A percentile compares a stretch with the other conserved stretches of the same genome.
Conservation (phyloP, 2,113 vertebrate species). For the Elephas maximus region DNA sequence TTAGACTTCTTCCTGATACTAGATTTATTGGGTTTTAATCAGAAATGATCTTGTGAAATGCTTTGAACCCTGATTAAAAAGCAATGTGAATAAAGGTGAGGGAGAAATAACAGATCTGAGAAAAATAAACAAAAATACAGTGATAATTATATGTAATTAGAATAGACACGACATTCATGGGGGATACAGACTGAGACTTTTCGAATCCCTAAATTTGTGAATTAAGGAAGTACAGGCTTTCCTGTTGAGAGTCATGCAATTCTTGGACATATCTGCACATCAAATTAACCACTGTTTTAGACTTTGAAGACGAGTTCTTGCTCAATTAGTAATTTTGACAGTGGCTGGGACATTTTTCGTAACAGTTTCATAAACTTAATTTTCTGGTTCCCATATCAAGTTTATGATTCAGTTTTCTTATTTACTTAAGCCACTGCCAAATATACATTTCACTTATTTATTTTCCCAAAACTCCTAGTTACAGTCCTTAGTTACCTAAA, state of each 20-base stretch:
- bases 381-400: background rate
- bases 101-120: constrained; percentile 43
- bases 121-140: constrained; percentile 48
- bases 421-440: constrained; percentile 13
- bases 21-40: constrained; percentile 67
- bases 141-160: constrained; percentile 54
- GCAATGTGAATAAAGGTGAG: constrained; percentile 51
- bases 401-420: constrained; percentile 24
- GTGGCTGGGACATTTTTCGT: background rate
- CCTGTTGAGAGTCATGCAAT: constrained; percentile 32
- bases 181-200: background rate
- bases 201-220: constrained; percentile 32
- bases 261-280: constrained; percentile 11
- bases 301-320: constrained; percentile 17
- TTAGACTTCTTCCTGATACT: constrained; percentile 14
- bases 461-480: constrained; percentile 41
- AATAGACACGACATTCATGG: constrained; percentile 10
- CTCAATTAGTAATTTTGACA: constrained; percentile 15
- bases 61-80: constrained; percentile 69
- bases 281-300: constrained; percentile 27
- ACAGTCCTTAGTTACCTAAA: too few relatives aligned
- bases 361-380: constrained; percentile 20
- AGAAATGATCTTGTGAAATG: constrained; percentile 52
- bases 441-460: background rate
- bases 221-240: constrained; percentile 20